These are phyloP conservation scores for Numenius phaeopus DNA, from an alignment of 2,797 vertebrate genomes.

Conservation along the genomic window DNA sequence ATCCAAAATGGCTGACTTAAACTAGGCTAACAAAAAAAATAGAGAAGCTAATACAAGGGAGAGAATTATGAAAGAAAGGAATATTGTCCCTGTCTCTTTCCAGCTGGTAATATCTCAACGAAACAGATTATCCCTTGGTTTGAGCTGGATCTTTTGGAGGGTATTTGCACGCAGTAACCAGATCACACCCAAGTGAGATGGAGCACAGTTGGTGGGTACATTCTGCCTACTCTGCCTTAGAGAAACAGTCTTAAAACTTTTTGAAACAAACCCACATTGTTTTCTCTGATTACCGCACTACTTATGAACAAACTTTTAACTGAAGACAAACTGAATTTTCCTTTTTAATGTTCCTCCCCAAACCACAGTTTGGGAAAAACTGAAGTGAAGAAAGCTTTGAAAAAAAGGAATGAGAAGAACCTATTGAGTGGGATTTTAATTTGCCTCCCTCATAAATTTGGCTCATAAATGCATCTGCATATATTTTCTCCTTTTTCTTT, in stretches of 20 bases:
- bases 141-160: background rate
- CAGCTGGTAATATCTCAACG: background rate
- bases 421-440: background rate
- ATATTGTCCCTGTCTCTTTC: background rate
- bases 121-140: background rate
- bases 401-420: background rate
- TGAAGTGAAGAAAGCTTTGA: background rate
- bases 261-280: background rate
- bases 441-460: background rate
- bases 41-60: background rate
- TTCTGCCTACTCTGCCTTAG: background rate
- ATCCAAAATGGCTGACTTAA: background rate
- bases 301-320: background rate
- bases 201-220: background rate
- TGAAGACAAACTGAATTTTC: background rate
- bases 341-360: background rate
- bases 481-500: constrained; percentile 6
- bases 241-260: background rate
- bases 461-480: background rate
- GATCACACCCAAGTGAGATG: background rate
- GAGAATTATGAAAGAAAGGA: background rate
- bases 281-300: background rate
- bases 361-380: background rate
- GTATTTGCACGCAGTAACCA: background rate
- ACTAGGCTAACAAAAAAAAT: background rate